Percentiles rank a stretch among this genome's conserved stretches.
Conservation (phyloP, 1,140 invertebrate genomes). For the Halesus radiatus region DNA sequence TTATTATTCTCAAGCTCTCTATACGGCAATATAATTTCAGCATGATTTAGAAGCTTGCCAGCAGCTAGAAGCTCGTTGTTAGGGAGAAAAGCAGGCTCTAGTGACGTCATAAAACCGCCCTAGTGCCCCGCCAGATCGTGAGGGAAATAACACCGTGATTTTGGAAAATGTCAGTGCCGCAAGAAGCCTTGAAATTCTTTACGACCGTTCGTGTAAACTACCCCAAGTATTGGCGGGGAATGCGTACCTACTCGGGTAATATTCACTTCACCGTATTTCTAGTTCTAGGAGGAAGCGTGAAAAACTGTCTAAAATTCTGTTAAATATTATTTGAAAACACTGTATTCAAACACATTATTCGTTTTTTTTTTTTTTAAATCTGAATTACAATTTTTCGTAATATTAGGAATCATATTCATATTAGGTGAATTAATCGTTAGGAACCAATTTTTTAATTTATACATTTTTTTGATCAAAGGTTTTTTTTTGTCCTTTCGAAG, state of each 20-base stretch:
- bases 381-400: no score
- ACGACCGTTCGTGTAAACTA: no score
- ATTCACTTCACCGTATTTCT: neutral
- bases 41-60: no score
- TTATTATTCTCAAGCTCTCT: neutral
- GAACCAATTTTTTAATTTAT: no score
- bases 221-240: neutral
- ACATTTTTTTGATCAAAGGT: no score
- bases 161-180: constrained; percentile 36
- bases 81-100: neutral
- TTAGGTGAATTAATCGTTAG: no score
- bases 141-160: constrained; percentile 45
- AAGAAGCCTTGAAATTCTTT: neutral
- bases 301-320: neutral
- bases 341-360: no score
- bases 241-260: neutral
- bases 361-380: no score
- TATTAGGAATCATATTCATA: no score
- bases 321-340: neutral
- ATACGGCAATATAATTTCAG: no score
- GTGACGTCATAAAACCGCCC: constrained; percentile 51
- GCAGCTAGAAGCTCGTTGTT: neutral
- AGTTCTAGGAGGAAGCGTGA: neutral
- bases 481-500: no score
- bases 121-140: constrained; percentile 39